Base-by-base conservation (phyloP, 2,113 vertebrate species). In the Acrocephalus kingi region DNA sequence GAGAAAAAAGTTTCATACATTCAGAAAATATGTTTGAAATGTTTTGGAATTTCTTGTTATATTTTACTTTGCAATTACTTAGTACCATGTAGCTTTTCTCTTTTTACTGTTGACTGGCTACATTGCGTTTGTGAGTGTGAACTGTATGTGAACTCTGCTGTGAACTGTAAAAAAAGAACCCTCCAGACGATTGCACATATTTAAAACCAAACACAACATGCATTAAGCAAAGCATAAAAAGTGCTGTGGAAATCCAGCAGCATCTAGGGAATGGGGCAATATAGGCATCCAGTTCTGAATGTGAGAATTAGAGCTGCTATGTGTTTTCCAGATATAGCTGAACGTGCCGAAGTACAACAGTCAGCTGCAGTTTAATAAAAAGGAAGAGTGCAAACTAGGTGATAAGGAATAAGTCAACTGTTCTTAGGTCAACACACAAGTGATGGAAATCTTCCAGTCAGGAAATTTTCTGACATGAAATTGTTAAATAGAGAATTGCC, bases 201-300 rank as follows among this genome's bases (percentile, higher is more conserved):
- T 94, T 61, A 39, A 81, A 92, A 88, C 54, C 46, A 79, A 87
- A 46, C 22, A 66, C 63, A 88, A 31, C 24, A n/a, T 49, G 27
- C 39, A 88, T 89, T 87, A 94, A 84, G n/a, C 37, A 94, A 94
- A 89, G 35, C 31, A 84, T 84, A 43, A 89, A 72, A 87, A 58
- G 15, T 56, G 20, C 39, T 68, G 33, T 87, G 23, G 45, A 28
- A 91, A 91, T 39, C 8, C 66, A 63, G 13, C 19, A 59, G 27
- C 18, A 16, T 41, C 80, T 64, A 90, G 64, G 58, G 56, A 91
- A 31, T 1, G 0, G 45, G 23, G 77, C 6, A 93, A 59, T 74
- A 48, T 71, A 49, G 30, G 12, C 17, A 87, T 62, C 15, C 24
- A 63, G 22, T 56, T 15, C 30, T 55, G 20, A 89, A 74, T 45